Percentiles rank a stretch among this genome's conserved stretches.
Evolutionary conservation across 2,888 invertebrate species (phyloP).

Genomic region (Laspeyria flexula): DNA sequence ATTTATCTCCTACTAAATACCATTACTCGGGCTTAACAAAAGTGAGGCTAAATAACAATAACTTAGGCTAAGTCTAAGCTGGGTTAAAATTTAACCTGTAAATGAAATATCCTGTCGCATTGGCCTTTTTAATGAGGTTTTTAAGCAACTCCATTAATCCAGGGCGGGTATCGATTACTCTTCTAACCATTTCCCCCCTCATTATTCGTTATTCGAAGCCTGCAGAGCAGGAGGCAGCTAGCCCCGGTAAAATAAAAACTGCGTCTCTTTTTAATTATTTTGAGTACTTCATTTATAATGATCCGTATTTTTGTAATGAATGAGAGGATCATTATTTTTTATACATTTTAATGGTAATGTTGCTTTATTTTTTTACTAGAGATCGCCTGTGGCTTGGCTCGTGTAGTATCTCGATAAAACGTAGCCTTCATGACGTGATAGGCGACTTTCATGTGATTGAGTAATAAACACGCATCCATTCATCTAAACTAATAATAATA

Average conservation of each 20-base stretch:
- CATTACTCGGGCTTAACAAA: no score
- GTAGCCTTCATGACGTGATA: no score
- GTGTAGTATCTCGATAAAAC: no score
- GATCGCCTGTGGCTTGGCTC: no score
- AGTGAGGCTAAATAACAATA: no score
- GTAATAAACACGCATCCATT: no score
- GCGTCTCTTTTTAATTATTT: constrained; percentile 19
- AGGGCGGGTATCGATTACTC: constrained; percentile 56
- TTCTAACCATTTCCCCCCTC: constrained; percentile 50
- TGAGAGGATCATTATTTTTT: neutral
- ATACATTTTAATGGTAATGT: no score
- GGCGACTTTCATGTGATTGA: no score
- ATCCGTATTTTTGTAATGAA: neutral
- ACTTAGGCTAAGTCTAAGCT: neutral
- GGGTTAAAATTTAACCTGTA: constrained; percentile 6
- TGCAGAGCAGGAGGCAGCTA: constrained; percentile 4
- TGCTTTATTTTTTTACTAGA: no score
- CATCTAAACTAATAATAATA: no score
- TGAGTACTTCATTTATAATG: neutral
- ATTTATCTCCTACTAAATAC: no score
- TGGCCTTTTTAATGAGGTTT: constrained; percentile 65
- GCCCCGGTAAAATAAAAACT: neutral
- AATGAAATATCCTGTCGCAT: constrained; percentile 50
- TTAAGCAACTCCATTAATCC: constrained; percentile 51
- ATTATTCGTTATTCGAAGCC: constrained; percentile 55